phyloP scores from a whole-genome alignment of 2,797 vertebrate species.

The Hypotaenidia okinawae region DNA sequence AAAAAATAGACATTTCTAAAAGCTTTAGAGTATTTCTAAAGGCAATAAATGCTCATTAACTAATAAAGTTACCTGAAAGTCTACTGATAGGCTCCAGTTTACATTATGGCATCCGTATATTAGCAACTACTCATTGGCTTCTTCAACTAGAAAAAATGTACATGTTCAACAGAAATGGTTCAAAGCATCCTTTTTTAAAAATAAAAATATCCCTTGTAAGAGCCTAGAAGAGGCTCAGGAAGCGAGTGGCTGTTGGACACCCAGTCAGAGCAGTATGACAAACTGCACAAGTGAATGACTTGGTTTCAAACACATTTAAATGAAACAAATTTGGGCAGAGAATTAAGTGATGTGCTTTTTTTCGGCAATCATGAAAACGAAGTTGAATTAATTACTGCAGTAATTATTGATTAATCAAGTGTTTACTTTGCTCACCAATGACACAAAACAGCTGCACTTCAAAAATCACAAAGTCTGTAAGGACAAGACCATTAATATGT shows the following conservation, averaged over 20 bases:
- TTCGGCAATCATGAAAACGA: not conserved
- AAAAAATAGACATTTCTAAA: not conserved
- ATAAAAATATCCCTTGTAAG: not conserved
- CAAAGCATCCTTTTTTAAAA: not conserved
- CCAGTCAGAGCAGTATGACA: not conserved
- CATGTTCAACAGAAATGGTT: not conserved
- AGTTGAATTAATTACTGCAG: not conserved
- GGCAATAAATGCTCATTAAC: not conserved
- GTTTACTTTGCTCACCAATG: not conserved
- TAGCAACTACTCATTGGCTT: not conserved
- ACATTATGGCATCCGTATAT: not conserved
- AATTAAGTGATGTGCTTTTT: not conserved
- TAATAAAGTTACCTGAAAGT: not conserved
- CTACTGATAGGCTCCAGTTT: not conserved
- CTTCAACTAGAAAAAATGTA: not conserved
- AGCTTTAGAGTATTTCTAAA: conserved; percentile 23
- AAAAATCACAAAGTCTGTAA: not conserved
- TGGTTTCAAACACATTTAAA: not conserved
- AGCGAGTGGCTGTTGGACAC: not conserved
- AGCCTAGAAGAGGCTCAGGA: not conserved
- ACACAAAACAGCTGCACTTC: not conserved
- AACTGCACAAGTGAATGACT: not conserved
- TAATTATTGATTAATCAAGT: not conserved
- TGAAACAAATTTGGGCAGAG: no score
- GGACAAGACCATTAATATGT: not conserved